Percentiles rank a stretch among this genome's conserved stretches.
Conservation (phyloP, 2,797 vertebrate species). For the Darevskia nairensis region DNA sequence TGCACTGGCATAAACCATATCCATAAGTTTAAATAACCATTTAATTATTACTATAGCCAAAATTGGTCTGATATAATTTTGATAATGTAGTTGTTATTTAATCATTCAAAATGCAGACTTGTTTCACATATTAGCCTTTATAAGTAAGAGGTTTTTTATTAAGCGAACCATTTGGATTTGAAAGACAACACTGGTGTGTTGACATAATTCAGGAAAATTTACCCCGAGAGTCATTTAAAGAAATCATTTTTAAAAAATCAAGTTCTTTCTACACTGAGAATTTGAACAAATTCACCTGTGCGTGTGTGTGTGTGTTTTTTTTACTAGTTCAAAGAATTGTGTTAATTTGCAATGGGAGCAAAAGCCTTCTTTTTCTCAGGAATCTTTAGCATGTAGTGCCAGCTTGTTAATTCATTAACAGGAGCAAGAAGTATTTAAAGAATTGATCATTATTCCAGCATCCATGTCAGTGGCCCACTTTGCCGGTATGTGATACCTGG, state of each 20-base stretch:
- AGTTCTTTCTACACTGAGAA: neutral
- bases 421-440: conserved; percentile 83
- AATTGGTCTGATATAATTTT: neutral
- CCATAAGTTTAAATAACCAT: neutral
- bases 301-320: too few relatives aligned
- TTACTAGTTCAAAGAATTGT: neutral
- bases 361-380: neutral
- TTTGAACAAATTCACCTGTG: neutral
- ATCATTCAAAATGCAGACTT: neutral
- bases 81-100: neutral
- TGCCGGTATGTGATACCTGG: conserved; percentile 94
- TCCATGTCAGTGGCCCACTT: conserved; percentile 81
- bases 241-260: neutral
- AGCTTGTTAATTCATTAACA: conserved; percentile 52
- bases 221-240: neutral
- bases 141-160: neutral
- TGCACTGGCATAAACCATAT: neutral
- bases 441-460: conserved; percentile 79
- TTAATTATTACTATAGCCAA: neutral
- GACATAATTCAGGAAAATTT: neutral
- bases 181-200: neutral
- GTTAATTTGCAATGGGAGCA: neutral
- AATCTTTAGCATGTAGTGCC: neutral
- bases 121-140: neutral
- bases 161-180: neutral